Conservation (phyloP, 2,113 vertebrate species). For the Thymallus thymallus region DNA sequence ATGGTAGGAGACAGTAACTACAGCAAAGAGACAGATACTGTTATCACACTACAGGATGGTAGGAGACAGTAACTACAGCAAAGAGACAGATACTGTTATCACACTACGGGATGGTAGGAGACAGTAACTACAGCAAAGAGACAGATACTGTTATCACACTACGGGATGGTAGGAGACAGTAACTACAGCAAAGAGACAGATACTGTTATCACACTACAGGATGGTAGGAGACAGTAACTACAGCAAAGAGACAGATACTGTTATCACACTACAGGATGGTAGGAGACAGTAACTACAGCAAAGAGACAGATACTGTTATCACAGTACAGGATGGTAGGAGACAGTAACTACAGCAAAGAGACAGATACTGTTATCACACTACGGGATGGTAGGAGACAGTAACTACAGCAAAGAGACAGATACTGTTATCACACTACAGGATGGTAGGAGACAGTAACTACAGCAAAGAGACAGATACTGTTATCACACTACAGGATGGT, state of each 20-base stretch:
- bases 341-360: constrained; percentile 86
- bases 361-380: constrained; percentile 88
- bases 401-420: constrained; percentile 86
- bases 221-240: constrained; percentile 90
- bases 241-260: constrained; percentile 83
- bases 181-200: constrained; percentile 86
- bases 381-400: constrained; percentile 93
- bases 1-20: constrained; percentile 90
- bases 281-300: constrained; percentile 88
- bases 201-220: constrained; percentile 88
- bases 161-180: constrained; percentile 93
- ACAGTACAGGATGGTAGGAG: constrained; percentile 93
- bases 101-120: constrained; percentile 93
- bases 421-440: constrained; percentile 88
- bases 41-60: constrained; percentile 93
- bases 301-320: constrained; percentile 84
- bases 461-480: constrained; percentile 83
- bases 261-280: constrained; percentile 93
- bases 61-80: constrained; percentile 88
- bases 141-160: constrained; percentile 88
- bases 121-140: constrained; percentile 86
- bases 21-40: constrained; percentile 83
- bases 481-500: constrained; percentile 93
- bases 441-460: constrained; percentile 90
- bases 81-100: constrained; percentile 84